phyloP scores from a whole-genome alignment of 2,113 vertebrate species.

The Cervus canadensis region DNA sequence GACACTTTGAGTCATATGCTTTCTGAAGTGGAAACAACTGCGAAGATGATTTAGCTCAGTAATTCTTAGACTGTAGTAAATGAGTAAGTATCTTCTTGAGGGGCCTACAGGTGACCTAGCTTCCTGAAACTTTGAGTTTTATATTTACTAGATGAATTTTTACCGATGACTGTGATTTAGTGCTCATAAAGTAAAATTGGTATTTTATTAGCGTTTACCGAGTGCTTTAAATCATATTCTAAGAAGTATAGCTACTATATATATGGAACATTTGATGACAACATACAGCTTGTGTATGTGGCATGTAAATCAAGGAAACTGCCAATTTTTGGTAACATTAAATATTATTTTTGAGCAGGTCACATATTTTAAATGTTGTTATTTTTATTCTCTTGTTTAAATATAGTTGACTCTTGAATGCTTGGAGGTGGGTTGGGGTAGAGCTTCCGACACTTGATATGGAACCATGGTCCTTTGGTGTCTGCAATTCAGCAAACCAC shows the following conservation, averaged over 20 bases:
- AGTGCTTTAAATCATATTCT: neutral
- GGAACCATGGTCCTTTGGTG: neutral
- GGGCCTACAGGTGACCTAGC: neutral
- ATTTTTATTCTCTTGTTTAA: neutral
- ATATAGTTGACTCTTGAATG: neutral
- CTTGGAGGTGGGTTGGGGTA: neutral
- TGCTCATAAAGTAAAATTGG: neutral
- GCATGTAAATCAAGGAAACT: neutral
- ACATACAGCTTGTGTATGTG: neutral
- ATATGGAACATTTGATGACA: neutral
- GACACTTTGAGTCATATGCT: neutral
- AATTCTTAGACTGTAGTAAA: conserved; percentile 14
- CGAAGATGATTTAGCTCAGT: neutral
- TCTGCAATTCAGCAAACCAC: neutral
- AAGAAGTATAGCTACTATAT: neutral
- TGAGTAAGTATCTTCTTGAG: neutral
- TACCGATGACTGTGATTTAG: neutral
- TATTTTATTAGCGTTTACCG: neutral
- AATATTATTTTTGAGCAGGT: conserved; percentile 5
- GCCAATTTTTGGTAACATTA: neutral
- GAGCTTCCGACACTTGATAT: neutral
- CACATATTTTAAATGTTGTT: neutral
- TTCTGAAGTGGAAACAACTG: conserved; percentile 1
- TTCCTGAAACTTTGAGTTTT: conserved; percentile 11
- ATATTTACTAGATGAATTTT: neutral